Evolutionary conservation across 2,113 vertebrate genomes (phyloP).

Genomic region (Pimephales promelas): DNA sequence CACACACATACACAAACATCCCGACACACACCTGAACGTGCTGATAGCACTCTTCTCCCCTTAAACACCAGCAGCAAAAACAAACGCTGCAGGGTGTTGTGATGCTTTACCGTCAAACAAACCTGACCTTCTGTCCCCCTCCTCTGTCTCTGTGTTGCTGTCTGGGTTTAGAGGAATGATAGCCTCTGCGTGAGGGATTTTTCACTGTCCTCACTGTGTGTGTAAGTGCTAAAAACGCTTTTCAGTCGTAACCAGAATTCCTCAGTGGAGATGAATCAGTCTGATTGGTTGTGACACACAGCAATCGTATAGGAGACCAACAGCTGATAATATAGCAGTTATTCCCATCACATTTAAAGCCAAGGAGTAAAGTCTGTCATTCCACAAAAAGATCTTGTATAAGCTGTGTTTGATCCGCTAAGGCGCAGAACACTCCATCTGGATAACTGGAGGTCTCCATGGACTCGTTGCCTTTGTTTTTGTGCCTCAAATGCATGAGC

Average conservation of each 20-base stretch:
- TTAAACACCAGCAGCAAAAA: constrained; percentile 52
- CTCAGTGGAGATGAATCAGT: neutral
- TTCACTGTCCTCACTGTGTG: constrained; percentile 9
- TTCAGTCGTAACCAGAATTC: neutral
- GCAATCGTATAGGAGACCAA: neutral
- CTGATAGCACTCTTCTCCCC: constrained; percentile 44
- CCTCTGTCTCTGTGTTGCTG: constrained; percentile 35
- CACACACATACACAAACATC: constrained; percentile 39
- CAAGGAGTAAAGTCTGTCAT: neutral
- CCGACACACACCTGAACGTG: constrained; percentile 38
- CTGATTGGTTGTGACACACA: neutral
- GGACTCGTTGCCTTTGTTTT: neutral
- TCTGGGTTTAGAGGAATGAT: constrained; percentile 31
- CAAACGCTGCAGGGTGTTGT: constrained; percentile 59
- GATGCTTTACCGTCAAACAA: constrained; percentile 57
- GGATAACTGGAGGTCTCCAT: neutral
- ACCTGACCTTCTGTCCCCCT: constrained; percentile 54
- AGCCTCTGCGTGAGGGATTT: neutral
- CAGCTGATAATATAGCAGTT: neutral
- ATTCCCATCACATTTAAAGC: constrained; percentile 1
- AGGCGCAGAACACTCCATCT: neutral
- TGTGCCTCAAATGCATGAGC: neutral
- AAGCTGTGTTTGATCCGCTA: neutral
- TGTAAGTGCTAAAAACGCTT: neutral
- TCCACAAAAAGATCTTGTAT: neutral